These are phyloP conservation scores for Plagiodera versicolora DNA, from an alignment of 2,888 invertebrate genomes.

Conservation along the genomic window DNA sequence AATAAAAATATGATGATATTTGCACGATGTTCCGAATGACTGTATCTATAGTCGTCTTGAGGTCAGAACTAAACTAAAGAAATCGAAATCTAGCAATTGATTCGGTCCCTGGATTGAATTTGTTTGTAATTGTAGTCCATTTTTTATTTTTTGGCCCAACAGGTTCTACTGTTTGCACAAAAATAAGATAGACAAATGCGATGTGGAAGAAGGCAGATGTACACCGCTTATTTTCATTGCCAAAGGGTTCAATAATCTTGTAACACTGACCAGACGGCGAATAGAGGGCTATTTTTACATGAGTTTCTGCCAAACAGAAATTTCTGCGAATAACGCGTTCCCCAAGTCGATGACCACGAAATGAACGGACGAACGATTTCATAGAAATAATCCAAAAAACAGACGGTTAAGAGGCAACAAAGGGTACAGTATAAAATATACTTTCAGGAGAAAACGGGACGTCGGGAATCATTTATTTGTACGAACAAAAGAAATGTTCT, in stretches of 20 bases:
- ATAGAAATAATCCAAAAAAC: background rate
- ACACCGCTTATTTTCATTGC: conserved; percentile 37
- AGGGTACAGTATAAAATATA: too few species aligned
- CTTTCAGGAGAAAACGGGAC: too few species aligned
- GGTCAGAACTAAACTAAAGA: too few species aligned
- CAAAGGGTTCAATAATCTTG: conserved; percentile 51
- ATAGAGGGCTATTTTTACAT: conserved; percentile 48
- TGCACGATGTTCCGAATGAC: too few species aligned
- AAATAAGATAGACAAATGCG: background rate
- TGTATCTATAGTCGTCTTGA: too few species aligned
- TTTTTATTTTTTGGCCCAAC: background rate
- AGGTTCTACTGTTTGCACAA: background rate
- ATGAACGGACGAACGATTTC: background rate
- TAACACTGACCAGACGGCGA: conserved; percentile 52
- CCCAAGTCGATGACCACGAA: conserved; percentile 41
- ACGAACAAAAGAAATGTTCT: too few species aligned
- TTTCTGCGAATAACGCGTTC: conserved; percentile 39
- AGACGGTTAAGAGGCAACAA: background rate
- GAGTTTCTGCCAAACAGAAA: conserved; percentile 41
- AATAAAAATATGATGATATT: too few species aligned
- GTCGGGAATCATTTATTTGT: too few species aligned
- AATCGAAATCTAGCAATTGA: too few species aligned
- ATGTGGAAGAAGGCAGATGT: conserved; percentile 14
- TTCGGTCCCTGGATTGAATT: too few species aligned
- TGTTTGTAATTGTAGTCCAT: too few species aligned